These are phyloP conservation scores for Gadus macrocephalus DNA, from an alignment of 2,113 vertebrate species.

Conservation along the genomic window DNA sequence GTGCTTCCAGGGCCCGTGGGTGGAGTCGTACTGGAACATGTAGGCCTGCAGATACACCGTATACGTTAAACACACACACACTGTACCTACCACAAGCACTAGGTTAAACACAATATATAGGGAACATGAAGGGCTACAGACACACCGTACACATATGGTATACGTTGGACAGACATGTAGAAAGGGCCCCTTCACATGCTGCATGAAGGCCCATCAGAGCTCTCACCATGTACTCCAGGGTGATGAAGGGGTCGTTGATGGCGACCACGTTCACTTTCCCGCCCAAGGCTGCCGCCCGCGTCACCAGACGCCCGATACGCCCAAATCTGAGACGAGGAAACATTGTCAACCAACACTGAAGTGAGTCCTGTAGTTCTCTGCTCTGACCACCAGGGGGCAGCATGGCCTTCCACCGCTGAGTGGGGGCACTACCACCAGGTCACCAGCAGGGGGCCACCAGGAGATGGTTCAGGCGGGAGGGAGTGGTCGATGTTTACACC, in stretches of 20 bases:
- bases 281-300: constrained; percentile 69
- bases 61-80: constrained; percentile 46
- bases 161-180: background rate
- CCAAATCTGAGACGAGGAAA: constrained; percentile 77
- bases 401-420: no score
- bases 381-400: no score
- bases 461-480: no score
- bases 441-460: no score
- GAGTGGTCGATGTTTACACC: no score
- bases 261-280: constrained; percentile 80
- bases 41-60: constrained; percentile 73
- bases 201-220: background rate
- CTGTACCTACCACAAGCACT: no score
- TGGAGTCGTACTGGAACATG: constrained; percentile 96
- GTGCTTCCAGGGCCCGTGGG: constrained; percentile 79
- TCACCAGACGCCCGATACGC: constrained; percentile 90
- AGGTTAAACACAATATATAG: no score
- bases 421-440: no score
- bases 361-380: no score
- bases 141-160: no score
- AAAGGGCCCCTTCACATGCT: background rate
- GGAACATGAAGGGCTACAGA: no score
- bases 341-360: no score
- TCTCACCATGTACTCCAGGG: constrained; percentile 90
- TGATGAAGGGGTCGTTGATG: constrained; percentile 95